These are phyloP conservation scores for Netelia virgata DNA, from an alignment of 2,888 invertebrate genomes.

Conservation along the genomic window DNA sequence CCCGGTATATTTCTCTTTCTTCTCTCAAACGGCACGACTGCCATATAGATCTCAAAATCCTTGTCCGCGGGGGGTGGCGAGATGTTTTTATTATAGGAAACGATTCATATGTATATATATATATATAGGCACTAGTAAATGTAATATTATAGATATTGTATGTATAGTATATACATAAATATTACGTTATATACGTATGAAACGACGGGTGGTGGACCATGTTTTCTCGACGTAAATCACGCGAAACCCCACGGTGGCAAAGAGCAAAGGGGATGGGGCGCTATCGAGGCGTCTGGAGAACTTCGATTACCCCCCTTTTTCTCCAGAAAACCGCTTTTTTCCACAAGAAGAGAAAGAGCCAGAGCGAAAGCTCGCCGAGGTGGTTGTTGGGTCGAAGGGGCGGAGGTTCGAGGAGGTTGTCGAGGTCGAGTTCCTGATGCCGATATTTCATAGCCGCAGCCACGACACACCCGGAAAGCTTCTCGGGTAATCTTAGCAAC, in stretches of 20 bases:
- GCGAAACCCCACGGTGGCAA: slow-evolving; percentile 48
- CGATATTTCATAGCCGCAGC: slow-evolving; percentile 60
- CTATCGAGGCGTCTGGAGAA: slow-evolving; percentile 64
- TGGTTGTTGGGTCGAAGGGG: slow-evolving; percentile 13
- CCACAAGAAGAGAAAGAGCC: slow-evolving; percentile 22
- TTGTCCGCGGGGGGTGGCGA: too few relatives aligned
- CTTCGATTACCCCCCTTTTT: slow-evolving; percentile 65
- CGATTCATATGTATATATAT: too few relatives aligned
- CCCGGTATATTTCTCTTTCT: too few relatives aligned
- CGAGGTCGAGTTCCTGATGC: slow-evolving; percentile 39
- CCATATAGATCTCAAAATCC: too few relatives aligned
- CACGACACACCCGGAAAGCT: slow-evolving; percentile 43
- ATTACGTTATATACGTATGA: slow-evolving; percentile 16
- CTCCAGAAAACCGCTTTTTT: slow-evolving; percentile 51
- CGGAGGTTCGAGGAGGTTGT: neutral
- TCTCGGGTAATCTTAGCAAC: slow-evolving; percentile 53
- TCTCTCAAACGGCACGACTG: too few relatives aligned
- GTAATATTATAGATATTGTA: too few relatives aligned
- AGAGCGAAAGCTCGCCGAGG: slow-evolving; percentile 33
- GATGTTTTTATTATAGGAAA: too few relatives aligned
- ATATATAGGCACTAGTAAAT: too few relatives aligned
- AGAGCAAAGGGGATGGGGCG: slow-evolving; percentile 12
- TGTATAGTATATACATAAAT: slow-evolving; percentile 8
- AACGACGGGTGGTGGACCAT: slow-evolving; percentile 47
- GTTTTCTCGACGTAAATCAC: slow-evolving; percentile 65